A percentile compares a stretch with the other conserved stretches of the same genome.
phyloP scores from a whole-genome alignment of 1,140 invertebrate genomes.

The Drosophila parabipectinata region DNA sequence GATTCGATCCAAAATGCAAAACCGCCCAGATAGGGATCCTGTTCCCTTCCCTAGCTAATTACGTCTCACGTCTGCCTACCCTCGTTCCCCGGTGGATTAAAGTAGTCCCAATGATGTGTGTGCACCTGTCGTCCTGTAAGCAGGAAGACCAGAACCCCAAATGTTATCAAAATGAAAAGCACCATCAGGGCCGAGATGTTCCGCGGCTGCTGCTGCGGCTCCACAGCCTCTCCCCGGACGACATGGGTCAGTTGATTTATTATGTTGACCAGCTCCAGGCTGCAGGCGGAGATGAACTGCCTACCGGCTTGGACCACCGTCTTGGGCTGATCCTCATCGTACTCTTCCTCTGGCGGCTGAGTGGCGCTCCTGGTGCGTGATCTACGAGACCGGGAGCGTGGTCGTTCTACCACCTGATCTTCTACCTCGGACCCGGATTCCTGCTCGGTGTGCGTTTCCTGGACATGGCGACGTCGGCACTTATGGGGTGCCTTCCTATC shows the following conservation, averaged over 20 bases:
- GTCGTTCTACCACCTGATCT: slow-evolving; percentile 77
- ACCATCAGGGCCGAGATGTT: slow-evolving; percentile 90
- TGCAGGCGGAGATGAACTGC: slow-evolving; percentile 88
- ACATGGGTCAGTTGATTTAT: slow-evolving; percentile 88
- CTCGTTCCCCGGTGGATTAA: slow-evolving; percentile 88
- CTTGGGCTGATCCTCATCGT: slow-evolving; percentile 79
- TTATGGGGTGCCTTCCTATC: slow-evolving; percentile 69
- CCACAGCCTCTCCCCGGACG: slow-evolving; percentile 85
- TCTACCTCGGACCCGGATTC: slow-evolving; percentile 65
- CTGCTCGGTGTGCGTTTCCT: slow-evolving; percentile 43
- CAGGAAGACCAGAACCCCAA: slow-evolving; percentile 85
- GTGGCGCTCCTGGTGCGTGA: slow-evolving; percentile 82
- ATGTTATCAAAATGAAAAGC: slow-evolving; percentile 90
- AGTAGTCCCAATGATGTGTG: slow-evolving; percentile 93
- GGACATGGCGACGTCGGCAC: slow-evolving; percentile 73
- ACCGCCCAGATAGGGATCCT: slow-evolving; percentile 49
- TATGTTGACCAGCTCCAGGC: slow-evolving; percentile 86
- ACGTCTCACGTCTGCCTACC: slow-evolving; percentile 70
- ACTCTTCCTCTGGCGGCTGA: slow-evolving; percentile 74
- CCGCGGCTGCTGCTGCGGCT: slow-evolving; percentile 63
- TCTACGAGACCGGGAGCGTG: slow-evolving; percentile 74
- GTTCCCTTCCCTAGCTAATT: slow-evolving; percentile 6
- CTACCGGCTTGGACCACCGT: slow-evolving; percentile 87
- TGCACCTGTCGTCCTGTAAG: slow-evolving; percentile 88
- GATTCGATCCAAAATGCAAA: slow-evolving; percentile 74